Conservation (phyloP, 2,797 vertebrate species). For the Ceryle rudis region DNA sequence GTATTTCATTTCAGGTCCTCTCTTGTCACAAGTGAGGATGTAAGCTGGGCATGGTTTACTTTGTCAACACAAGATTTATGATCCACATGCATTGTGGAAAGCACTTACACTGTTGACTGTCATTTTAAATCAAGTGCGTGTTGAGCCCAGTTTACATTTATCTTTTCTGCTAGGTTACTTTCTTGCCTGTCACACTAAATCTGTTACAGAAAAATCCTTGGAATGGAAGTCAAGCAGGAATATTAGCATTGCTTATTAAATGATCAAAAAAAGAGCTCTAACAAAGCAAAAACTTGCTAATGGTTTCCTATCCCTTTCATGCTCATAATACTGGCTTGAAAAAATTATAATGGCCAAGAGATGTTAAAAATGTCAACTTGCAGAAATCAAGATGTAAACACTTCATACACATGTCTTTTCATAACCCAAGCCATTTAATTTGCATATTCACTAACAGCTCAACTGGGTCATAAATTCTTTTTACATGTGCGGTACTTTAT, state of each 20-base stretch:
- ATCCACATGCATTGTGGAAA: not conserved
- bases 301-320: not conserved
- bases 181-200: not conserved
- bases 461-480: slow-evolving; percentile 2
- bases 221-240: not conserved
- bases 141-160: not conserved
- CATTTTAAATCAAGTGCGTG: slow-evolving; percentile 12
- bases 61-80: slow-evolving; percentile 5
- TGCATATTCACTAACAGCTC: not conserved
- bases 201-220: not conserved
- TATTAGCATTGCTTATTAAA: not conserved
- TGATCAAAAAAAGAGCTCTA: not conserved
- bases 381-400: not conserved
- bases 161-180: slow-evolving; percentile 14
- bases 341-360: not conserved
- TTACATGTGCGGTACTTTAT: not conserved
- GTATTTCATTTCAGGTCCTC: not conserved
- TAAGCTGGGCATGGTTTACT: not conserved
- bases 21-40: not conserved
- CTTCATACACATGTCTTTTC: not conserved
- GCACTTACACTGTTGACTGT: not conserved
- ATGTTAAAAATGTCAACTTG: not conserved
- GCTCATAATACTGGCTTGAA: not conserved
- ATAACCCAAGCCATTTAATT: slow-evolving; percentile 6
- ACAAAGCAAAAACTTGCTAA: not conserved